Conservation (phyloP, 2,113 vertebrate species). For the Camelus bactrianus region DNA sequence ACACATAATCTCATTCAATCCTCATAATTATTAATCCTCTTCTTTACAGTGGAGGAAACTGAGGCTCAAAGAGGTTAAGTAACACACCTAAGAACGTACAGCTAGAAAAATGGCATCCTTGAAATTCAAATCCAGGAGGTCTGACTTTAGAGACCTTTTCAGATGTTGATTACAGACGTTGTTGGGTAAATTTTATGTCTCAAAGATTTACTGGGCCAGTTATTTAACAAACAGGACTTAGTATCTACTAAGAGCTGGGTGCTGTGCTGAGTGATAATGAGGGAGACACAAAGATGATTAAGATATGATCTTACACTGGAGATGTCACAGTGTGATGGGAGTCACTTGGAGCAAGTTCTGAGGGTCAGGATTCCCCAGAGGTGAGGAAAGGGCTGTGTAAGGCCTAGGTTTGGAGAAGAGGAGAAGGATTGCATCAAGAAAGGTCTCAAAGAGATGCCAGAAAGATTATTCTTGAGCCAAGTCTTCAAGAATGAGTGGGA, state of each 20-base stretch:
- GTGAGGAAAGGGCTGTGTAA: background rate
- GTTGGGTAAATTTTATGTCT: background rate
- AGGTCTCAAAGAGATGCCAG: background rate
- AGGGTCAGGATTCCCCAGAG: background rate
- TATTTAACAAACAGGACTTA: background rate
- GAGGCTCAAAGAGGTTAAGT: background rate
- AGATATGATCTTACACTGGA: background rate
- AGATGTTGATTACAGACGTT: background rate
- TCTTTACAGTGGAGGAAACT: background rate
- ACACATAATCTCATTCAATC: background rate
- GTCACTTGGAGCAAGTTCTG: background rate
- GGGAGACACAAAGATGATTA: background rate
- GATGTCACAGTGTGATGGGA: background rate
- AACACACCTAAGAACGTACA: slow-evolving; percentile 19
- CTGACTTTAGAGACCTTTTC: background rate
- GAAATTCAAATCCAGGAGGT: background rate
- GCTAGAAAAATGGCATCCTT: slow-evolving; percentile 1
- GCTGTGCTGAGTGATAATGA: background rate
- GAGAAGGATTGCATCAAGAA: background rate
- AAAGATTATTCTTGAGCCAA: background rate
- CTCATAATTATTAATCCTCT: background rate
- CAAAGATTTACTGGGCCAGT: background rate
- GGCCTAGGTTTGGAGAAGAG: background rate
- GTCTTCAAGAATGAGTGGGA: background rate
- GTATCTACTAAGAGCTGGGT: background rate